phyloP scores from a whole-genome alignment of 1,140 invertebrate genomes.

The Eumaeus atala region DNA sequence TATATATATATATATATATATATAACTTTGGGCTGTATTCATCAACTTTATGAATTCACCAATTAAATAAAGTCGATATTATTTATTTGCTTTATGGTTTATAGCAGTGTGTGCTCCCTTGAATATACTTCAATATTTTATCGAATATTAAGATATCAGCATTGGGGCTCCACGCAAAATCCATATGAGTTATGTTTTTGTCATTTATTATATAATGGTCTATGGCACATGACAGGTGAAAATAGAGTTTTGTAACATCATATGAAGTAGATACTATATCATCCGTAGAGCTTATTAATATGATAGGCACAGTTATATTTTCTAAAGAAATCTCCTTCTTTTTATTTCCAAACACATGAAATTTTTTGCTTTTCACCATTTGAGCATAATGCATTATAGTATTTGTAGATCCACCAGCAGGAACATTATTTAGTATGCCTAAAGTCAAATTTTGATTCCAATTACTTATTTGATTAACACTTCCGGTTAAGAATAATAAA shows the following conservation, averaged over 20 bases:
- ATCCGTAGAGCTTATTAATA: conserved; percentile 79
- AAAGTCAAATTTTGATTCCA: conserved; percentile 72
- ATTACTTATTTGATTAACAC: conserved; percentile 77
- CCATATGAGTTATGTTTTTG: conserved; percentile 43
- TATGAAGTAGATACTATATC: conserved; percentile 79
- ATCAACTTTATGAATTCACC: too few relatives aligned
- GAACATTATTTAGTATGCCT: conserved; percentile 81
- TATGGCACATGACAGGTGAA: conserved; percentile 40
- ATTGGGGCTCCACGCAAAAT: conserved; percentile 46
- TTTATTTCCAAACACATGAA: conserved; percentile 79
- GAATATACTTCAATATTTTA: conserved; percentile 41
- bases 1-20: too few relatives aligned
- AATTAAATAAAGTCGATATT: conserved; percentile 6
- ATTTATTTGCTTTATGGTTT: conserved; percentile 17
- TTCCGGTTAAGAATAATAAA: conserved; percentile 77
- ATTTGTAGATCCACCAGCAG: conserved; percentile 85
- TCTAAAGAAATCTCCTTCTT: conserved; percentile 76
- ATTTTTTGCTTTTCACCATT: conserved; percentile 76
- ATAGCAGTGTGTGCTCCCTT: conserved; percentile 23
- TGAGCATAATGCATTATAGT: conserved; percentile 82
- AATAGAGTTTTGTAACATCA: conserved; percentile 48
- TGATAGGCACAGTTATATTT: conserved; percentile 78
- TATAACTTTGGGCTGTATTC: too few relatives aligned
- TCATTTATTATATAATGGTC: conserved; percentile 42
- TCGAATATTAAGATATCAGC: conserved; percentile 36